These are phyloP conservation scores for Seira musarum DNA, from an alignment of 2,888 invertebrate genomes.

Conservation along the genomic window DNA sequence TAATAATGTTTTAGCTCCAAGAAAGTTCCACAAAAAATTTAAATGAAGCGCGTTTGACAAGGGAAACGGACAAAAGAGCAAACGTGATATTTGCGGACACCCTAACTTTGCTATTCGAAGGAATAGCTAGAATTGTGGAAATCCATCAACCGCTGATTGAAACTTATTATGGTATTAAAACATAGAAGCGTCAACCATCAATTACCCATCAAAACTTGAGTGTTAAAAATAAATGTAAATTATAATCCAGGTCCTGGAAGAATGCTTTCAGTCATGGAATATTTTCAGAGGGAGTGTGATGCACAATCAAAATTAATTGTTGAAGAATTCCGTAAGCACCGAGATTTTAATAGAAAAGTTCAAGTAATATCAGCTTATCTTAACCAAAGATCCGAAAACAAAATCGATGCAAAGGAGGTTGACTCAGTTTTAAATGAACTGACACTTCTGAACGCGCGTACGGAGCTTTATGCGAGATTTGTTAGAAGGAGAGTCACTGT, in stretches of 20 bases:
- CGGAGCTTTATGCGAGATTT: slow-evolving; percentile 93
- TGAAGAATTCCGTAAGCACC: slow-evolving; percentile 81
- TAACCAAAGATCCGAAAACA: slow-evolving; percentile 66
- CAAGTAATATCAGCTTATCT: slow-evolving; percentile 78
- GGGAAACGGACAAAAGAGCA: slow-evolving; percentile 80
- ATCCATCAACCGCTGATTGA: slow-evolving; percentile 91
- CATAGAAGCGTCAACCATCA: too few relatives aligned
- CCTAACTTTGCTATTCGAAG: slow-evolving; percentile 87
- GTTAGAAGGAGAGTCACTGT: slow-evolving; percentile 84
- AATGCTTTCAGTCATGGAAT: slow-evolving; percentile 80
- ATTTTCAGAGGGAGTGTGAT: slow-evolving; percentile 87
- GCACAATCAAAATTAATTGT: slow-evolving; percentile 77
- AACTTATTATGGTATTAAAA: slow-evolving; percentile 87
- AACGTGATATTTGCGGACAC: slow-evolving; percentile 89
- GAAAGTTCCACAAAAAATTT: slow-evolving; percentile 83
- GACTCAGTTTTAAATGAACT: slow-evolving; percentile 93
- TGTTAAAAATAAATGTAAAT: too few relatives aligned
- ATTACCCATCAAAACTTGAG: too few relatives aligned
- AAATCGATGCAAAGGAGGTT: slow-evolving; percentile 83
- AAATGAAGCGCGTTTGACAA: slow-evolving; percentile 79
- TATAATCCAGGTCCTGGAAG: slow-evolving; percentile 79
- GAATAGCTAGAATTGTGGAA: slow-evolving; percentile 87
- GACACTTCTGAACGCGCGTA: slow-evolving; percentile 90
- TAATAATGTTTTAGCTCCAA: slow-evolving; percentile 76
- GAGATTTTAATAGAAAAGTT: slow-evolving; percentile 78